A percentile compares a stretch with the other conserved stretches of the same genome.
These are phyloP conservation scores for Hyperopisus bebe DNA, from an alignment of 2,113 vertebrate genomes.

Conservation along the genomic window DNA sequence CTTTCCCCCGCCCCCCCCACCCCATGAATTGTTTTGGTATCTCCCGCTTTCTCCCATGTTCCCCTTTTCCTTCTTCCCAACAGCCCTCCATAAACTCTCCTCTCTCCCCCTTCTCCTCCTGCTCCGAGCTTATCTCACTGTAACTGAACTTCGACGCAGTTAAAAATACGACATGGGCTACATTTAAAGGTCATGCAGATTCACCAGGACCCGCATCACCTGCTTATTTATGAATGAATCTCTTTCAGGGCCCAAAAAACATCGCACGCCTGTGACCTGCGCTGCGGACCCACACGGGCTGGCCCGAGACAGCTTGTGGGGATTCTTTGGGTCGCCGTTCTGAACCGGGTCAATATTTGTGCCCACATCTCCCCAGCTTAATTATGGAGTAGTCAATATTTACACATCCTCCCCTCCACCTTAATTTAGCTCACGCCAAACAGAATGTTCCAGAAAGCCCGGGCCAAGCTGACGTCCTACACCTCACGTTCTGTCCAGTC, in stretches of 20 bases:
- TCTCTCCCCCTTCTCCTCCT: neutral
- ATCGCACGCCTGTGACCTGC: neutral
- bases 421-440: constrained; percentile 21
- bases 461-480: neutral
- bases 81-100: neutral
- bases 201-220: neutral
- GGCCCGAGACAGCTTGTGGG: neutral
- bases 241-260: neutral
- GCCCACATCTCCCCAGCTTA: constrained; percentile 17
- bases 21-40: neutral
- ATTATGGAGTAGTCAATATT: constrained; percentile 27
- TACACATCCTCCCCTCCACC: constrained; percentile 14
- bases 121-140: neutral
- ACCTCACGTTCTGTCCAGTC: neutral
- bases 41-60: neutral
- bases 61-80: neutral
- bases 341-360: neutral
- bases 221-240: neutral
- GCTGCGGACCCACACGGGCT: neutral
- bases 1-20: neutral
- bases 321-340: neutral
- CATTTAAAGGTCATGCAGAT: neutral
- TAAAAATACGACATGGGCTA: neutral
- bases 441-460: constrained; percentile 1
- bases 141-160: neutral